A percentile compares a stretch with the other conserved stretches of the same genome.
Evolutionary conservation across 2,888 invertebrate genomes (phyloP).

Genomic region (Lymantria dispar): DNA sequence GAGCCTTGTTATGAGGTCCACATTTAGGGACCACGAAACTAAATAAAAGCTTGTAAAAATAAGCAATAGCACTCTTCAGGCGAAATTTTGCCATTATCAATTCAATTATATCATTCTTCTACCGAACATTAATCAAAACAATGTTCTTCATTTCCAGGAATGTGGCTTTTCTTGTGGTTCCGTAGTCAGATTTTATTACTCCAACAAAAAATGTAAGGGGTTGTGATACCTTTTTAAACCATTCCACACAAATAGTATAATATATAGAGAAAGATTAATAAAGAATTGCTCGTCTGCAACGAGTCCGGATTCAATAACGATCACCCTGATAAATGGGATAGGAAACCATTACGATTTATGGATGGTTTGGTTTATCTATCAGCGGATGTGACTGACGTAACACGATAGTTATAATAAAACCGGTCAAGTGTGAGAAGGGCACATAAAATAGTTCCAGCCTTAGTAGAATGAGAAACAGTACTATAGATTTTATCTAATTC

Average conservation of each 20-base stretch:
- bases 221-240: neutral
- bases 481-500: too few species aligned
- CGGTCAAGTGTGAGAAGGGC: constrained; percentile 10
- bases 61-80: too few species aligned
- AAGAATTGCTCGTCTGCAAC: constrained; percentile 37
- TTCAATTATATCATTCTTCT: too few species aligned
- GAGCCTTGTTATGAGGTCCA: too few species aligned
- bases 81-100: too few species aligned
- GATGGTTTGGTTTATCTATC: constrained; percentile 56
- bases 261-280: neutral
- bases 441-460: constrained; percentile 1
- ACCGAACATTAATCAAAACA: too few species aligned
- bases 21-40: too few species aligned
- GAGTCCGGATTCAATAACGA: constrained; percentile 55
- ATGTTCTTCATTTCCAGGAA: too few species aligned
- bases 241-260: neutral
- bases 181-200: neutral
- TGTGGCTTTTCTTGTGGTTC: neutral
- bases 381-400: constrained; percentile 37
- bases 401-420: constrained; percentile 45
- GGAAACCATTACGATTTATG: constrained; percentile 63
- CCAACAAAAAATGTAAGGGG: neutral
- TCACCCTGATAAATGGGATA: constrained; percentile 56
- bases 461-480: neutral
- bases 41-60: too few species aligned